Base-by-base conservation (phyloP, 2,113 vertebrate species). In the Corythornis cristatus region DNA sequence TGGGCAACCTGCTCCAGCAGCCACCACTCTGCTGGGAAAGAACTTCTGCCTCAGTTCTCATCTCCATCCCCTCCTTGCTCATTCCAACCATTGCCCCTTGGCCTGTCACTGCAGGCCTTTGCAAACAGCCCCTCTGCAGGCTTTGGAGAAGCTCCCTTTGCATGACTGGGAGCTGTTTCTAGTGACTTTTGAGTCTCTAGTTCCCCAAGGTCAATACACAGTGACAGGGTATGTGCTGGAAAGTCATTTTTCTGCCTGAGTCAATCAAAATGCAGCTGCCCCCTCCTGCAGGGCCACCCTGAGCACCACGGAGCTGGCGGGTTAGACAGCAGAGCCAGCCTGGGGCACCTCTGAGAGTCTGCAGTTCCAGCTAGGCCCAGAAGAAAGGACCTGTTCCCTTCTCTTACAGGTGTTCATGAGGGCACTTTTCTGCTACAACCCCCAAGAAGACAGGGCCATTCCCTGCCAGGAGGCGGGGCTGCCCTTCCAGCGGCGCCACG, bases 401-500 rank as follows among this genome's bases (percentile, higher is more conserved):
- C 45, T 64, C 46, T 60, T 31, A 5, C 96, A 99, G 99, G 98
- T 99, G 26, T 99, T 98, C 87, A 98, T 99, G 92, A 98, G 98
- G 33, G 99, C 99, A 3, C 95, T 99, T 81, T 99, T 99, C 94
- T 98, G 99, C 97, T 99, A 99, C 83, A 98, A 98, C 28, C 99
- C 99, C 15, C 98, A 97, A 67, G 99, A 99, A 71, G 99, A 99
- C 97, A 98, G 98, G 93, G 99, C 99, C 83, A 99, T 99, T 8
- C 99, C 99, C 12, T 99, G 99, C 94, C 99, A 99, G 91, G 99
- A 99, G 91, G 99, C 99, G 1, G 99, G 99, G 50, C 98, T 99
- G 95, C 99, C 99, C 0, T 99, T 99, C 79, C 98, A 98, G 40
- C 96, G 97, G 7, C 95, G 98, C 15, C 98, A 99, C 29, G 84